Percentiles rank a stretch among this genome's conserved stretches.
These are phyloP conservation scores for Tetramorium alpestre DNA, from an alignment of 1,140 invertebrate genomes.

Conservation along the genomic window DNA sequence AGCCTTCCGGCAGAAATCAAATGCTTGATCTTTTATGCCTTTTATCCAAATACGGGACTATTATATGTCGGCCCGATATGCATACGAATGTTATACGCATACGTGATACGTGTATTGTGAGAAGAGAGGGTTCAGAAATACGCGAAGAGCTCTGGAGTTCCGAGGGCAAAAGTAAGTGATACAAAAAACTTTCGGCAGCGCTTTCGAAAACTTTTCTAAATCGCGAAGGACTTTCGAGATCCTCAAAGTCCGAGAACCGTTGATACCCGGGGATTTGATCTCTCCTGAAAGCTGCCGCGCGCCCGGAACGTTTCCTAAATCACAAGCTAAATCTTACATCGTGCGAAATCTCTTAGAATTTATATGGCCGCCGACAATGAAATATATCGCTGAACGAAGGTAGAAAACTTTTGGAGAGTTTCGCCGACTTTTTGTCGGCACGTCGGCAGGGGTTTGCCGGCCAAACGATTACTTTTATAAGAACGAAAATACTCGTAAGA, in stretches of 20 bases:
- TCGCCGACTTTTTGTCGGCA: conserved; percentile 33
- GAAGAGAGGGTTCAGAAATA: not conserved
- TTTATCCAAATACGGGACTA: not conserved
- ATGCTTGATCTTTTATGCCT: not conserved
- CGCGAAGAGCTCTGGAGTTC: not conserved
- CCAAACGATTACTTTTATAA: conserved; percentile 57
- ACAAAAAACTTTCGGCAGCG: conserved; percentile 53
- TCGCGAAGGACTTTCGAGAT: conserved; percentile 42
- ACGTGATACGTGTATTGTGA: conserved; percentile 23
- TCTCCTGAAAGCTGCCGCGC: conserved; percentile 20
- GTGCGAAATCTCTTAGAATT: conserved; percentile 55
- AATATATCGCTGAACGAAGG: conserved; percentile 43
- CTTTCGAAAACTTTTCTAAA: conserved; percentile 44
- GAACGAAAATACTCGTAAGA: conserved; percentile 43
- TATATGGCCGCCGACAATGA: conserved; percentile 54
- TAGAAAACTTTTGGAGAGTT: conserved; percentile 41
- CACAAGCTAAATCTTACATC: conserved; percentile 52
- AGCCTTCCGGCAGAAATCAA: not conserved
- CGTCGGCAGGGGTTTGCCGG: conserved; percentile 39
- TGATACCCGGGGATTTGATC: conserved; percentile 53
- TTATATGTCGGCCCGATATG: conserved; percentile 31
- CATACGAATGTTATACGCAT: not conserved
- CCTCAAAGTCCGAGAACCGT: conserved; percentile 44
- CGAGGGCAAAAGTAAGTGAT: conserved; percentile 12
- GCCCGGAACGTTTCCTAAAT: conserved; percentile 44